Evolutionary conservation across 2,888 invertebrate species (phyloP), one percentile per base, ranked within the genome.

Genomic region (Dynastes hyllus): DNA sequence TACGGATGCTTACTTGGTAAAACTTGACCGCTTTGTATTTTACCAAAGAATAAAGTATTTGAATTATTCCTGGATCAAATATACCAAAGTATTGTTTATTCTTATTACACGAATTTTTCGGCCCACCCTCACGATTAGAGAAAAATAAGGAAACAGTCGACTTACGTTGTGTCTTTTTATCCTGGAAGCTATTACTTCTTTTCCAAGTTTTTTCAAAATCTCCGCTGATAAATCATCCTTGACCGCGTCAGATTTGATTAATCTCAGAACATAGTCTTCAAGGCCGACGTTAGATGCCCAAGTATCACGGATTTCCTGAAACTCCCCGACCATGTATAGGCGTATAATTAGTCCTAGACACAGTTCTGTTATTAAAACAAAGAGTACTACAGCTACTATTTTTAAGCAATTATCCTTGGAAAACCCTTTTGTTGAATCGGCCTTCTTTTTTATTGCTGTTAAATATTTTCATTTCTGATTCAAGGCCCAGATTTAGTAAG

Each of bases 361-460:
- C 13, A 70, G 51, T 53, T 70, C 70, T 32, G 70, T 70, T 27
- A 51, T 6, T 13, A 70, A 51, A 53, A 70, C 51, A n/a, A 70
- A 70, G 5, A 70, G n/a, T 32, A 53, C 16, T 29, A 11, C 51
- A 27, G 5, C 8, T n/a, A 13, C 13, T 27, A 70, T 2, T 32
- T 70, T 53, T 5, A 53, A 32, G 5, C 22, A n/a, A 27, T 50
- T 45, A 37, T 65, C 5, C 22, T 16, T 55, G 2, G 1, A 6
- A 22, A 8, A 3, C 2, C n/a, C 55, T 55, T 55, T 55, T n/a
- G 6, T 16, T n/a, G n/a, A 0, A 55, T n/a, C 22, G 55, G n/a
- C 0, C 2, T 1, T 0, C 16, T 16, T 55, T 55, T 6, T 55
- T 6, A n/a, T 13, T 6, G 55, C 45, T 45, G 45, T n/a, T n/a